phyloP scores from a whole-genome alignment of 2,113 vertebrate genomes.

The Tetrax tetrax region DNA sequence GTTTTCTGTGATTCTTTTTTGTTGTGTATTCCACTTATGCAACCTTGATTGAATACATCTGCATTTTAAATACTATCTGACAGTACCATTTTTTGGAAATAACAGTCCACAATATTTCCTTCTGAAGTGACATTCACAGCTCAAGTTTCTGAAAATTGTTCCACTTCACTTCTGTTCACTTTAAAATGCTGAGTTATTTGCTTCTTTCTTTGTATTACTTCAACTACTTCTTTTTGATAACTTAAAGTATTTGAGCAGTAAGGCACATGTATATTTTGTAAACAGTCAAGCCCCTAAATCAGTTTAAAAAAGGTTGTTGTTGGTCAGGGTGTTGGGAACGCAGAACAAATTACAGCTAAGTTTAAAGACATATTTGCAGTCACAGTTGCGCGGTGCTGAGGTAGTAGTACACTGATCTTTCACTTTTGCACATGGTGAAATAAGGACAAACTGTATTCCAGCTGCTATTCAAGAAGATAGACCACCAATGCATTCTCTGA shows the following conservation, averaged over 20 bases:
- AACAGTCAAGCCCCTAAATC: background rate
- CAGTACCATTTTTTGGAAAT: background rate
- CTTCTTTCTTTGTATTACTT: background rate
- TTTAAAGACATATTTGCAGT: background rate
- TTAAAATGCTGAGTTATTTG: background rate
- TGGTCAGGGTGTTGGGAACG: background rate
- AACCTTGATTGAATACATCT: background rate
- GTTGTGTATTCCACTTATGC: background rate
- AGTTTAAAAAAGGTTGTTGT: background rate
- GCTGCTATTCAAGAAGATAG: background rate
- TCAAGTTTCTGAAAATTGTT: background rate
- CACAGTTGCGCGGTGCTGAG: background rate
- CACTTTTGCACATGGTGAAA: background rate
- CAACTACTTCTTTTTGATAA: background rate
- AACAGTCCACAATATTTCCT: background rate
- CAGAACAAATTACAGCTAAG: background rate
- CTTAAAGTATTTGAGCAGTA: background rate
- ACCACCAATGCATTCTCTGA: background rate
- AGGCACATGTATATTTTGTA: background rate
- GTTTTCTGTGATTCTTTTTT: background rate
- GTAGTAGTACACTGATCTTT: background rate
- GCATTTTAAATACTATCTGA: background rate
- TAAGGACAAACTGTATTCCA: background rate
- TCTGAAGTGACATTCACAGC: background rate
- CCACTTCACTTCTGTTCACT: background rate